Evolutionary conservation across 2,797 vertebrate species (phyloP).

Genomic region (Phoeniculus purpureus): DNA sequence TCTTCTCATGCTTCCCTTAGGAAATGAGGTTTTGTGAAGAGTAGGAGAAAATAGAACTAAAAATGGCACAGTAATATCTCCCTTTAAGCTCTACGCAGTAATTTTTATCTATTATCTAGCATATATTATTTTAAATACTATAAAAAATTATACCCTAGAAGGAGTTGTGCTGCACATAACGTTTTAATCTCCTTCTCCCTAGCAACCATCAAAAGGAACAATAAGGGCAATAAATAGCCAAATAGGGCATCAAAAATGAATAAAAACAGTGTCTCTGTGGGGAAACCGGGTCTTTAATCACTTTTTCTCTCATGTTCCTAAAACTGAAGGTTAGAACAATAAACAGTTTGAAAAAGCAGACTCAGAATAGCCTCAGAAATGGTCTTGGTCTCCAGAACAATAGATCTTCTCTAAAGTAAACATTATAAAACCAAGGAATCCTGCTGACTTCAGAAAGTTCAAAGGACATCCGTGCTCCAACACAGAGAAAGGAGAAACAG

Average conservation of each 20-base stretch:
- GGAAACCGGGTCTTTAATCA: constrained; percentile 53
- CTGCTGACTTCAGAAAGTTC: constrained; percentile 24
- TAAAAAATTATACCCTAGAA: constrained; percentile 51
- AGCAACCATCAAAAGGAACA: constrained; percentile 61
- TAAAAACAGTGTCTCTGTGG: constrained; percentile 46
- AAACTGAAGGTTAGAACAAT: constrained; percentile 55
- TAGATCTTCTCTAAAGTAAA: constrained; percentile 38
- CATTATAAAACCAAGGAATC: background rate
- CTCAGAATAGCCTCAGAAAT: constrained; percentile 45
- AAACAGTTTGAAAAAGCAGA: constrained; percentile 13
- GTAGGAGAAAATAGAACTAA: constrained; percentile 24
- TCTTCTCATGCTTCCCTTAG: constrained; percentile 27
- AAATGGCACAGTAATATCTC: constrained; percentile 28
- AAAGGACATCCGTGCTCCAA: background rate
- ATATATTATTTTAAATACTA: constrained; percentile 66
- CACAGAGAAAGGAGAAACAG: background rate
- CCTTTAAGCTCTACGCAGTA: constrained; percentile 39
- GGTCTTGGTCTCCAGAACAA: constrained; percentile 28
- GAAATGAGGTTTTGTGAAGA: constrained; percentile 23
- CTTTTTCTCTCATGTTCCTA: constrained; percentile 37
- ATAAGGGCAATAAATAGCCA: constrained; percentile 61
- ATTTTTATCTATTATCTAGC: constrained; percentile 59
- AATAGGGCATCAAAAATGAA: constrained; percentile 48
- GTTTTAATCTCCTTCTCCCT: constrained; percentile 61
- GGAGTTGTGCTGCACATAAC: constrained; percentile 1